A percentile compares a stretch with the other conserved stretches of the same genome.
These are phyloP conservation scores for Crossaster papposus DNA, from an alignment of 53 echinoderm and acorn worm species.

Conservation along the genomic window DNA sequence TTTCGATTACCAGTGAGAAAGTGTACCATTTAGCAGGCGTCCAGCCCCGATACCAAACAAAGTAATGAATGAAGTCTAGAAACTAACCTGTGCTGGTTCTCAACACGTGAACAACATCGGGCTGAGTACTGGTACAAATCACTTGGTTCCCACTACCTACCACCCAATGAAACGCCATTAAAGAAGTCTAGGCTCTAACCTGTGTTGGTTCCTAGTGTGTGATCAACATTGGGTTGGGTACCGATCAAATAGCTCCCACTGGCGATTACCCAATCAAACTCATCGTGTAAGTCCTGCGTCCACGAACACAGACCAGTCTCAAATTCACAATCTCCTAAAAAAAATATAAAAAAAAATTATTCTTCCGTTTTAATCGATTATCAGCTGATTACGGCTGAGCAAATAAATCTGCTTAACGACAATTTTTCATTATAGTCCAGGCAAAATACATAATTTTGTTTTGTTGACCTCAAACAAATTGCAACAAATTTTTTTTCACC, in stretches of 20 bases:
- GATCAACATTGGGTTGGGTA: constrained; percentile 69
- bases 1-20: not conserved
- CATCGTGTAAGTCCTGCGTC: constrained; percentile 70
- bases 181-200: constrained; percentile 46
- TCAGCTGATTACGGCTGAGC: too few relatives aligned
- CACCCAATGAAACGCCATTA: constrained; percentile 77
- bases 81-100: constrained; percentile 44
- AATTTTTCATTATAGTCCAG: not conserved
- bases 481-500: too few relatives aligned
- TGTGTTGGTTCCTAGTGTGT: constrained; percentile 66
- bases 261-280: constrained; percentile 75
- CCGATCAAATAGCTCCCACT: constrained; percentile 52
- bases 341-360: not conserved
- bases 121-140: constrained; percentile 58
- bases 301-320: constrained; percentile 79
- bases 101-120: constrained; percentile 63
- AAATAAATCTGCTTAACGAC: too few relatives aligned
- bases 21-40: not conserved
- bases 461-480: too few relatives aligned
- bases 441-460: too few relatives aligned
- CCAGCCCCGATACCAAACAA: constrained; percentile 16
- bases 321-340: constrained; percentile 78
- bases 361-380: not conserved
- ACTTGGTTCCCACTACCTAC: constrained; percentile 32
- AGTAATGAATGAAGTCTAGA: not conserved